Conservation (phyloP, 2,797 vertebrate species). For the Buceros bicornis region DNA sequence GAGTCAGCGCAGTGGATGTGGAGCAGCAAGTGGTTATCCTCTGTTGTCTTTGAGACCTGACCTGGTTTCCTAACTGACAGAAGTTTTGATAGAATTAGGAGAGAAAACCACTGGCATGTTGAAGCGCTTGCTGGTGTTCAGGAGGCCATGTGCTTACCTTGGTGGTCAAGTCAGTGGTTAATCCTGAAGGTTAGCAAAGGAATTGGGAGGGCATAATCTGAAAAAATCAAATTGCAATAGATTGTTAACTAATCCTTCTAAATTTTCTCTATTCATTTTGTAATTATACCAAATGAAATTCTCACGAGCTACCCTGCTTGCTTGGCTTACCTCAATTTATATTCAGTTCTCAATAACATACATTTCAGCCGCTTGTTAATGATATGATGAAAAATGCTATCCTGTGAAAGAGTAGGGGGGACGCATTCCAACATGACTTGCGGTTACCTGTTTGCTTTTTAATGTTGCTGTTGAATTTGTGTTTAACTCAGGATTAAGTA, state of each 20-base stretch:
- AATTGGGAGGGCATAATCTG: not conserved
- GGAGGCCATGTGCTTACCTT: not conserved
- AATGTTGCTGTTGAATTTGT: constrained; percentile 58
- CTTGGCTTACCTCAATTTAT: constrained; percentile 51
- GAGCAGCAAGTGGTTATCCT: not conserved
- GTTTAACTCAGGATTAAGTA: constrained; percentile 61
- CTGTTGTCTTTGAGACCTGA: not conserved
- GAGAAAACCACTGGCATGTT: not conserved
- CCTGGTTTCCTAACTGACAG: not conserved
- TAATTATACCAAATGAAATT: constrained; percentile 45
- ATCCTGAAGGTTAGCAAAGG: not conserved
- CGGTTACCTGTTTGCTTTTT: constrained; percentile 64
- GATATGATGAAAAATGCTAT: constrained; percentile 34
- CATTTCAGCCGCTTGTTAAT: constrained; percentile 49
- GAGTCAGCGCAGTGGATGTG: not conserved
- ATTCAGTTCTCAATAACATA: constrained; percentile 53
- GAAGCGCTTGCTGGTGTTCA: not conserved
- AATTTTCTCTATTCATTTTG: constrained; percentile 68
- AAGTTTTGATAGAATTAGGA: not conserved
- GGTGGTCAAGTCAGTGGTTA: not conserved
- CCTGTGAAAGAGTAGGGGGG: not conserved
- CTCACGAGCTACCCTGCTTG: constrained; percentile 36
- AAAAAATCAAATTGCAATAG: constrained; percentile 43
- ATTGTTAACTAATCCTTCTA: constrained; percentile 58
- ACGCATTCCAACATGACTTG: constrained; percentile 1